Evolutionary conservation across 2,888 invertebrate genomes (phyloP).

Genomic region (Amiota minor): DNA sequence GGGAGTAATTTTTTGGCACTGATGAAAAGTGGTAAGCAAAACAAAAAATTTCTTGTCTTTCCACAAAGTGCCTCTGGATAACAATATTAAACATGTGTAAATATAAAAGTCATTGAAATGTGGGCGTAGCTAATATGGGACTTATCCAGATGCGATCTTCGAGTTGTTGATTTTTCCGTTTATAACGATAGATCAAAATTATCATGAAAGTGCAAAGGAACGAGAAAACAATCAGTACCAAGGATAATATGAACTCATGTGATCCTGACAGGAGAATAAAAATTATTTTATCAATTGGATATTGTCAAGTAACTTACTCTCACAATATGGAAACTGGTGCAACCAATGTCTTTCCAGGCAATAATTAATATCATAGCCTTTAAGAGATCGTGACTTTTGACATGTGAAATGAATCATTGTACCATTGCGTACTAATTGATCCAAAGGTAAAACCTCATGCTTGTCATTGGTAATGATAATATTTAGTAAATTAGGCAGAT

Average conservation of each 20-base stretch:
- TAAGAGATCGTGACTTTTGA: not conserved
- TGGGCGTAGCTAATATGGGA: not conserved
- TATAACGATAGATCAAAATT: not conserved
- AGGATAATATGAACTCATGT: not conserved
- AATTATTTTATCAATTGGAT: too few species aligned
- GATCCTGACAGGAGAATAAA: not conserved
- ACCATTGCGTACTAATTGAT: not conserved
- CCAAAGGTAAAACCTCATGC: not conserved
- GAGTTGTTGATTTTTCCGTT: not conserved
- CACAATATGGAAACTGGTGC: slow-evolving; percentile 12
- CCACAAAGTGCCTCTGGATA: too few species aligned
- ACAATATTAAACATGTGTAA: too few species aligned
- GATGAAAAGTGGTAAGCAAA: too few species aligned
- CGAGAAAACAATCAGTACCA: not conserved
- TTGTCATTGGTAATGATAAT: slow-evolving; percentile 3
- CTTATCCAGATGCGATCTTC: slow-evolving; percentile 6
- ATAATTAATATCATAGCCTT: not conserved
- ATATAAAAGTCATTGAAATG: not conserved
- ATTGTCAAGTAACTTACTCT: not conserved
- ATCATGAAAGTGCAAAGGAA: not conserved
- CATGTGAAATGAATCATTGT: slow-evolving; percentile 11
- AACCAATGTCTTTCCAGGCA: slow-evolving; percentile 7
- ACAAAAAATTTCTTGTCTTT: too few species aligned
- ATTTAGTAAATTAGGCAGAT: not conserved
- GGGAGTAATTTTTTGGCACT: too few species aligned